Base-by-base conservation (phyloP, 2,888 invertebrate genomes). In the Sicus ferrugineus region DNA sequence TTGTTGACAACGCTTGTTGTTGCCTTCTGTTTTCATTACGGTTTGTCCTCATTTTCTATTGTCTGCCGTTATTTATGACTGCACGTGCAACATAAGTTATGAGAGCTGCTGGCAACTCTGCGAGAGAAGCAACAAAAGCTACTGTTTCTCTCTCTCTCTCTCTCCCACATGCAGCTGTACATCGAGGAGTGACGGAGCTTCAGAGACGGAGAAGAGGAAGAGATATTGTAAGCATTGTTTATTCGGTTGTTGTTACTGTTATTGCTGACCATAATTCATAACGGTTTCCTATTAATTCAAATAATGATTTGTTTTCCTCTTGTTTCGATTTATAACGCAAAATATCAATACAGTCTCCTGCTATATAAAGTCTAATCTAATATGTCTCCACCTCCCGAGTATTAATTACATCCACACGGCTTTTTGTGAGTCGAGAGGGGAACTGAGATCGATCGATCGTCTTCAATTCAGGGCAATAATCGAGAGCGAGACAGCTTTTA, bases 31-130 rank as follows among this genome's bases (percentile, higher is more conserved):
- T 34, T 54, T 67, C 73, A 76, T 74, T 71, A 74, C 74, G 75
- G 75, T 73, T 73, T 76, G 75, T 76, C 74, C 76, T 73, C 73
- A 76, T 74, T 76, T 74, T 69, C 75, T 72, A 75, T 76, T 76
- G 76, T 76, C 72, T 76, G 73, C 70, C 68, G 72, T 76, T 73
- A 76, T 76, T 76, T 76, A 76, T 75, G 73, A 72, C 73, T 70
- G 63, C 73, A 70, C 71, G 75, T 74, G 73, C 67, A 76, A 74
- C 75, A 73, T 72, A 76, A 75, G 73, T 76, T 76, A 75, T 73
- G 73, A 76, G 72, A 42, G 42, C 42, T 75, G 75, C 71, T 74
- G 72, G 64, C 58, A 69, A 61, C 67, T 50, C 48, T 28, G 54
- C 59, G 31, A 64, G n/a, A n/a, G n/a, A n/a, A n/a, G 54, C 58